phyloP scores from a whole-genome alignment of 2,888 invertebrate genomes.

The Epinotia brunnichana region DNA sequence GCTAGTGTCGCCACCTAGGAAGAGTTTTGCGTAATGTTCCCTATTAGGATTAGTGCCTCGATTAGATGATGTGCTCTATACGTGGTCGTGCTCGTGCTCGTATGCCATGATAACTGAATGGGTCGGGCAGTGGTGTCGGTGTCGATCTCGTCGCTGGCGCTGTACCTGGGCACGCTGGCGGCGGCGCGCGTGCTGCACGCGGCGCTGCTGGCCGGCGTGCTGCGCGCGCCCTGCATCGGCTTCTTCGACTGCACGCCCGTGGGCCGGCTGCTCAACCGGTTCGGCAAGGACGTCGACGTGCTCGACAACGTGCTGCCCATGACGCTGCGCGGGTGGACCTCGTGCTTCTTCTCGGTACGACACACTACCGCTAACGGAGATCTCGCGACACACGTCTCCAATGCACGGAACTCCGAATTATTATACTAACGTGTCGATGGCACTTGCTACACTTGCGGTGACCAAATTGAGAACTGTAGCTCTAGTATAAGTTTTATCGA shows the following conservation, averaged over 20 bases:
- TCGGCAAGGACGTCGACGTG: slow-evolving; percentile 89
- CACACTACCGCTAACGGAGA: background rate
- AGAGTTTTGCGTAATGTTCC: too few species aligned
- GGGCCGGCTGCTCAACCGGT: slow-evolving; percentile 90
- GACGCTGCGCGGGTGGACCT: slow-evolving; percentile 88
- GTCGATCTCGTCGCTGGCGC: slow-evolving; percentile 86
- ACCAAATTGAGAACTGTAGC: background rate
- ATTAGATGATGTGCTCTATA: too few species aligned
- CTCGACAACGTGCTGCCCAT: slow-evolving; percentile 88
- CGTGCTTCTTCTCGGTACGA: slow-evolving; percentile 85
- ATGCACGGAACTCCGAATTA: background rate
- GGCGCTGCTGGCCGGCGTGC: slow-evolving; percentile 85
- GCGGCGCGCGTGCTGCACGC: slow-evolving; percentile 86
- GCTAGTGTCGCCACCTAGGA: too few species aligned
- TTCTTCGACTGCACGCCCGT: slow-evolving; percentile 92
- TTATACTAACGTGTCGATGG: background rate
- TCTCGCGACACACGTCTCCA: background rate
- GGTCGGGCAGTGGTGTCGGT: slow-evolving; percentile 84
- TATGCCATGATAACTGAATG: too few species aligned
- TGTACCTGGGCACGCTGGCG: slow-evolving; percentile 87
- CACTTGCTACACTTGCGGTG: background rate
- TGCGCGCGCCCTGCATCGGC: slow-evolving; percentile 87
- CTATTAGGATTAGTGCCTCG: too few species aligned
- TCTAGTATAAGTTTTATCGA: too few species aligned
- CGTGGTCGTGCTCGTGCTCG: too few species aligned